Percentiles rank a stretch among this genome's conserved stretches.
These are phyloP conservation scores for Stenodema calcarata DNA, from an alignment of 2,888 invertebrate species.

Conservation along the genomic window DNA sequence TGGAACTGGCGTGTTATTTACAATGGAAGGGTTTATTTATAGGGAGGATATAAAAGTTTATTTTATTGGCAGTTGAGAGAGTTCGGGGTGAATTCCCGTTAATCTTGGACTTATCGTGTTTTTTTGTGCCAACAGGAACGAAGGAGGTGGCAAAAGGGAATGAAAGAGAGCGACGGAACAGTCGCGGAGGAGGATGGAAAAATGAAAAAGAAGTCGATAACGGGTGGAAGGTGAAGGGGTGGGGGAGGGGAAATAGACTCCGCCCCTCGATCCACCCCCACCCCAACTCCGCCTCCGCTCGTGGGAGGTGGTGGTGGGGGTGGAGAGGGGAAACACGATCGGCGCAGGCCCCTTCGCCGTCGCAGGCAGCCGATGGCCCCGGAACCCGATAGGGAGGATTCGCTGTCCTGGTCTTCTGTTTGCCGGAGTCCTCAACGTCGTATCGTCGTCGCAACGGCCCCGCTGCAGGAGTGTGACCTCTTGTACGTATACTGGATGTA, in stretches of 20 bases:
- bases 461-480: conserved; percentile 69
- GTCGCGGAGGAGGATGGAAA: conserved; percentile 4
- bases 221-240: background rate
- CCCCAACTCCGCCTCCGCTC: conserved; percentile 52
- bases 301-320: conserved; percentile 40
- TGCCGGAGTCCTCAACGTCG: background rate
- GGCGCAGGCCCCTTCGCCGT: conserved; percentile 13
- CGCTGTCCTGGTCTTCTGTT: background rate
- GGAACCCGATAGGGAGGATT: background rate
- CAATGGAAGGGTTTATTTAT: too few relatives aligned
- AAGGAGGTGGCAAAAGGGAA: background rate
- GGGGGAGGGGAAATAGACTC: conserved; percentile 4
- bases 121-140: background rate
- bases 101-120: background rate
- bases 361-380: conserved; percentile 33
- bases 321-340: background rate
- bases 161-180: background rate
- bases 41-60: background rate
- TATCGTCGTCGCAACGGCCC: conserved; percentile 52
- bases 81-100: background rate
- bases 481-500: conserved; percentile 99
- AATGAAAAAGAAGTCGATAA: conserved; percentile 35
- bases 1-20: too few relatives aligned
- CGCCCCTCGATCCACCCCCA: conserved; percentile 42
- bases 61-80: background rate